Base-by-base conservation (phyloP, 2,888 invertebrate species). In the Tipula helvola region DNA sequence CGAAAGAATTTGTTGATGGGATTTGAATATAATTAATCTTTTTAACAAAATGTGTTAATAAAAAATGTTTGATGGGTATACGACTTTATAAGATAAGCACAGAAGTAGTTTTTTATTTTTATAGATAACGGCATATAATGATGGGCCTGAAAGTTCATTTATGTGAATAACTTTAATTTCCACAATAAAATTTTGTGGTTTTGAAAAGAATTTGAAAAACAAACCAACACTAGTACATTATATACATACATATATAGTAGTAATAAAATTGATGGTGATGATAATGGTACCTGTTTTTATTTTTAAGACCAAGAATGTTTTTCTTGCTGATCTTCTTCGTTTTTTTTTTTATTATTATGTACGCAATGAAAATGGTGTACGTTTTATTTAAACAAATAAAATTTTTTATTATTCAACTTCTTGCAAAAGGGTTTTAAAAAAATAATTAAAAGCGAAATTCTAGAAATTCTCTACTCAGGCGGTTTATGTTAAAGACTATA, bases 1-100 rank as follows among this genome's bases (percentile, higher is more conserved):
- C 71, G 71, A 71, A 71, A 71, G 71, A 71, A 71, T 71, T 71
- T 71, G 71, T 71, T 71, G 71, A 71, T 71, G 71, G 71, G 71
- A 18, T 71, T 71, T 71, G 71, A 71, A 71, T 71, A 71, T 28
- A 71, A 71, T 71, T 71, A 71, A 71, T 71, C 71, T 71, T 71
- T 52, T 28, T 18, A 71, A 71, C 71, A 71, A 71, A 71, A 71
- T 71, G 71, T 28, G 71, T 71, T 71, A 71, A 71, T 28, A 71
- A 71, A 71, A 71, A 28, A 71, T 28, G 71, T 71, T 28, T 71
- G 71, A 71, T 28, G 71, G 71, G 71, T 71, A 18, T 71, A 28
- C 71, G 10, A 16, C 52, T 52, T 52, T 52, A 52, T 28, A 28
- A 71, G 71, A 71, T 71, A 71, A 71, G 71, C 71, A 28, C 71